phyloP scores from a whole-genome alignment of 2,797 vertebrate genomes.

The Gadopsis bispinosus region DNA sequence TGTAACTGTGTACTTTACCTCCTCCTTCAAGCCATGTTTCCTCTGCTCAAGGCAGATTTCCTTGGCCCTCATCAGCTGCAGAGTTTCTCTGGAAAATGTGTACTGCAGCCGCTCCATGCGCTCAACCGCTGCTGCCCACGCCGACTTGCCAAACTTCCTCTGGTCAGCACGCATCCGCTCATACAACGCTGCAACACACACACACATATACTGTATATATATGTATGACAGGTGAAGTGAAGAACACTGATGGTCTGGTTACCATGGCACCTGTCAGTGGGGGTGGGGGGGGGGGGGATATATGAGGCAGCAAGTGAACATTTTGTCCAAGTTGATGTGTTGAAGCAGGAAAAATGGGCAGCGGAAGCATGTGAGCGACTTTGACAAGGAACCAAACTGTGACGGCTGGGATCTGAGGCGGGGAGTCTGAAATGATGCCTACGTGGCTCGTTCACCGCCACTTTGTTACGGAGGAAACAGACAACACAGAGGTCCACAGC shows the following conservation, averaged over 20 bases:
- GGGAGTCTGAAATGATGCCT: neutral
- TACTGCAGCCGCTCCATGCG: conserved; percentile 97
- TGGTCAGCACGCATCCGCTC: conserved; percentile 97
- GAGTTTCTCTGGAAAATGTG: conserved; percentile 93
- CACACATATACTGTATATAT: neutral
- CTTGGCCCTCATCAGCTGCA: conserved; percentile 97
- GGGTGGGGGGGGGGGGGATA: no score
- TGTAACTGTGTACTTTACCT: conserved; percentile 82
- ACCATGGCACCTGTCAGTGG: no score
- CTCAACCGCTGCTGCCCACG: conserved; percentile 93
- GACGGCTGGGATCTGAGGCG: neutral
- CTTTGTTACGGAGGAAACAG: conserved; percentile 32
- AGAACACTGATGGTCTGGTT: no score
- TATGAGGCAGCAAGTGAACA: no score
- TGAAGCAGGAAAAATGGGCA: no score
- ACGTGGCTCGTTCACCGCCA: neutral
- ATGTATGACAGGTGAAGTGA: no score
- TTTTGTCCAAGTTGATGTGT: no score
- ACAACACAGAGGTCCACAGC: conserved; percentile 9
- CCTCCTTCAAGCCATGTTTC: conserved; percentile 93
- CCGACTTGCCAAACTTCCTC: conserved; percentile 95
- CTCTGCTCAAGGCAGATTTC: conserved; percentile 97
- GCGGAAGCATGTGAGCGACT: no score
- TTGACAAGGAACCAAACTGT: no score
- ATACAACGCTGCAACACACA: conserved; percentile 85